Evolutionary conservation across 2,113 vertebrate species (phyloP), one percentile per base, ranked within the genome.

Genomic region (Camelus bactrianus): DNA sequence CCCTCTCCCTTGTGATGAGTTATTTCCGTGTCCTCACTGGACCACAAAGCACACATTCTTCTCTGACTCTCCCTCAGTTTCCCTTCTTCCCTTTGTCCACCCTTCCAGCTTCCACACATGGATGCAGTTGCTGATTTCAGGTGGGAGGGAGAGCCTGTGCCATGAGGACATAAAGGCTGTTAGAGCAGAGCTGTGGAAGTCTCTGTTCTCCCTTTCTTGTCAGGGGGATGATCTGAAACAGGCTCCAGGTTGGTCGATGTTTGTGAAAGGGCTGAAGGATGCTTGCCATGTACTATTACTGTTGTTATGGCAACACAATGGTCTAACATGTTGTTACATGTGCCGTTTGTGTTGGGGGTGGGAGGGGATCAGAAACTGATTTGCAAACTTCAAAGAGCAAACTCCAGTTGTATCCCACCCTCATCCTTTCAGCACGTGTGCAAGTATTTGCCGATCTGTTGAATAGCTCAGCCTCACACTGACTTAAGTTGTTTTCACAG

Each of bases 381-480:
- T 95, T 93, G 69, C 82, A 95, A 86, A 69, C 81, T 87, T 76
- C 62, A 86, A 95, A 91, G 76, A 94, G 79, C 76, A 89, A 94
- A 83, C 69, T 95, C 46, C 60, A 58, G 4, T 90, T 20, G 48
- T 92, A 11, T 76, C 64, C 42, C 10, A 12, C 48, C 46, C 76
- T 67, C 85, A 26, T 76, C 60, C 46, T 94, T 89, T 94, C 58
- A 42, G 60, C 54, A 60, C 4, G 30, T 60, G 52, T 89, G 64
- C 77, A 97, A 96, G 96, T 94, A 97, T 97, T 91, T 97, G 81
- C 87, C 86, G 77, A 88, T 81, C 81, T 62, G 84, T 38, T 86
- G 79, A 86, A 58, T 48, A 83, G 87, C 60, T 86, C 50, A 62
- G 62, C 56, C 58, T 89, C 84, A 80, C 20, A 28, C 80, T 12